Conservation (phyloP, 2,797 vertebrate genomes). For the Hippopotamyrus pictus region DNA sequence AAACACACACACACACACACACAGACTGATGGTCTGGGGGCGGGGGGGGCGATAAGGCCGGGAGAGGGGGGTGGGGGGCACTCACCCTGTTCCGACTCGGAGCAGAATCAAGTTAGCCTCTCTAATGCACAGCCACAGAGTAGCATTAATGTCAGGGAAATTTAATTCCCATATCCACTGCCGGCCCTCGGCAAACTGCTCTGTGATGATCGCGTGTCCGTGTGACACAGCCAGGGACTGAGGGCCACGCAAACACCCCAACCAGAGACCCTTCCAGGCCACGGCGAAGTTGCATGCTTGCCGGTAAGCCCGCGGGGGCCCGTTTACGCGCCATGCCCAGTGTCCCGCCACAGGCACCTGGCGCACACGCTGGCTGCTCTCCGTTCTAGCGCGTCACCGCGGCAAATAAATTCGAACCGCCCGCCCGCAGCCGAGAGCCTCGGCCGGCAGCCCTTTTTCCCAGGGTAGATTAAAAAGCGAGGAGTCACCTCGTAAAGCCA, state of each 20-base stretch:
- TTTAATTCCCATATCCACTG: conserved; percentile 20
- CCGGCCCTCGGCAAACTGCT: conserved; percentile 7
- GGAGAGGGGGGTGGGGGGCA: not conserved
- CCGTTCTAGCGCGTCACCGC: conserved; percentile 48
- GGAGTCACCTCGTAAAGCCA: not conserved
- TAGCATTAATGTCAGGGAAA: conserved; percentile 24
- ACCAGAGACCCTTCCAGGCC: not conserved
- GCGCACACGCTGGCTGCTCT: conserved; percentile 55
- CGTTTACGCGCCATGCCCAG: conserved; percentile 36
- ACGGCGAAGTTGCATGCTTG: not conserved
- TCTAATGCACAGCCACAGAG: conserved; percentile 21
- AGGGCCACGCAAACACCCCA: not conserved
- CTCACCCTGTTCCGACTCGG: not conserved
- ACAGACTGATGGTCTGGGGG: not conserved
- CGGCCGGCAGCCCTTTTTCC: conserved; percentile 24
- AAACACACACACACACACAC: not conserved
- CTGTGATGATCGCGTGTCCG: not conserved
- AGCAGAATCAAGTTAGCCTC: conserved; percentile 15
- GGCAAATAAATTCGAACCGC: conserved; percentile 75
- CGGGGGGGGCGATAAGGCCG: not conserved
- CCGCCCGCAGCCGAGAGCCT: conserved; percentile 61
- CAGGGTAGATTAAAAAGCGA: not conserved
- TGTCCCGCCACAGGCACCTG: conserved; percentile 65
- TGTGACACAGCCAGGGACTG: not conserved
- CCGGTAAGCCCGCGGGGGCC: not conserved